Base-by-base conservation (phyloP, 2,797 vertebrate genomes). In the Chelmon rostratus region DNA sequence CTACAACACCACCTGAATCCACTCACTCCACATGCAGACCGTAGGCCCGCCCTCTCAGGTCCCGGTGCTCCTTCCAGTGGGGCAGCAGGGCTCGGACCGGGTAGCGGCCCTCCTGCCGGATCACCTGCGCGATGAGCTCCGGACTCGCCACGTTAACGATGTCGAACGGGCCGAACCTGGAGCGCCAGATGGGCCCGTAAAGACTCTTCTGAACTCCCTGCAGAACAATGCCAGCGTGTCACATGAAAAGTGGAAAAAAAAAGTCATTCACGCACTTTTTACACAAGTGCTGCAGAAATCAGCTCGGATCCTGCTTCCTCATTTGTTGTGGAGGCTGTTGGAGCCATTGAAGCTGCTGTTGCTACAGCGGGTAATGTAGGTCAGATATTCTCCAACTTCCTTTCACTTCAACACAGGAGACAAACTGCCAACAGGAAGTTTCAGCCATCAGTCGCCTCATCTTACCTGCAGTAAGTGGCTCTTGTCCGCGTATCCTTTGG, bases 21-120 rank as follows among this genome's bases (percentile, higher is more conserved):
- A 85, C 95, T 94, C 79, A 96, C 96, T 89, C 86, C 16, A 95
- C 93, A 28, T 96, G 95, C 59, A 96, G 89, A 3, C 96, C 96
- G 3, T 95, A 95, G 8, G 94, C 95, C 50, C 95, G 94, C 3
- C 94, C 93, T 23, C 95, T 86, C 82, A 96, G 66, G 28, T 96
- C 94, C 12, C 89, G 62, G 91, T 96, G 96, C 76, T 96, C 95
- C 83, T 91, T 95, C 96, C 96, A 96, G 90, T 96, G 95, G 0
- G 92, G 86, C 74, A 96, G 84, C 19, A 82, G 78, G 0, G 80
- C 77, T 4, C 96, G 89, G 10, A 93, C 57, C 2, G 96, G 96
- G 83, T 95, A 94, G 12, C 78, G 91, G 0, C 95, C 96, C 68
- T 96, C 96, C 88, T 96, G 96, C 0, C 21, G 88, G 79, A 94